These are phyloP conservation scores for Trachurus trachurus DNA, from an alignment of 2,797 vertebrate genomes.

Conservation along the genomic window DNA sequence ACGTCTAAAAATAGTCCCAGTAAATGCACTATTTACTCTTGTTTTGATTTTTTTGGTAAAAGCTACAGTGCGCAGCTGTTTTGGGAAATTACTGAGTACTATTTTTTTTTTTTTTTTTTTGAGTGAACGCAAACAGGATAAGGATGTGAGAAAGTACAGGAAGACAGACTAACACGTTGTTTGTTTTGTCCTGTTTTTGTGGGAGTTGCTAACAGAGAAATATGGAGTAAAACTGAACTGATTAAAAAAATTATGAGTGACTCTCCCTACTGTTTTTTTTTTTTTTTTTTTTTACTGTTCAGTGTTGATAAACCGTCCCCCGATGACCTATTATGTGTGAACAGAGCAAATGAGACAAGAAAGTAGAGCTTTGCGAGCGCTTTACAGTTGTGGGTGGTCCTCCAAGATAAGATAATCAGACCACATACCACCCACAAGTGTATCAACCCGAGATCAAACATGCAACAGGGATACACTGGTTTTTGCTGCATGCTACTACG, in stretches of 20 bases:
- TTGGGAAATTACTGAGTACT: background rate
- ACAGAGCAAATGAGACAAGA: background rate
- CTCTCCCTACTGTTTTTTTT: background rate
- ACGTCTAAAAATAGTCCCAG: background rate
- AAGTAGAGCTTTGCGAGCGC: background rate
- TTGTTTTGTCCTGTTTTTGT: background rate
- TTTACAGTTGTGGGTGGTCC: conserved; percentile 36
- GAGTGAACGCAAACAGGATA: background rate
- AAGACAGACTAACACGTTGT: background rate
- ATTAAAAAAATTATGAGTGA: background rate
- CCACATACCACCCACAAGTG: conserved; percentile 42
- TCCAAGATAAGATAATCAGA: conserved; percentile 42
- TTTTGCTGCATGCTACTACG: conserved; percentile 20
- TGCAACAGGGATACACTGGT: conserved; percentile 32
- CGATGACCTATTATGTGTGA: background rate
- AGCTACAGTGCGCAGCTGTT: background rate
- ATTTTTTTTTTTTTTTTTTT: background rate
- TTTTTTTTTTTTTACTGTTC: background rate
- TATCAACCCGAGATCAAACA: conserved; percentile 47
- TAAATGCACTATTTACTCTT: background rate
- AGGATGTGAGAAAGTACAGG: background rate
- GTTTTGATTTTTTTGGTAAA: background rate
- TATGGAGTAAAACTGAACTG: background rate
- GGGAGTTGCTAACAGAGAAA: background rate
- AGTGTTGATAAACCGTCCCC: background rate